Percentiles rank a stretch among this genome's conserved stretches.
These are phyloP conservation scores for Phymanthus crucifer DNA, from an alignment of 92 coral and sea anemone species.

Conservation along the genomic window DNA sequence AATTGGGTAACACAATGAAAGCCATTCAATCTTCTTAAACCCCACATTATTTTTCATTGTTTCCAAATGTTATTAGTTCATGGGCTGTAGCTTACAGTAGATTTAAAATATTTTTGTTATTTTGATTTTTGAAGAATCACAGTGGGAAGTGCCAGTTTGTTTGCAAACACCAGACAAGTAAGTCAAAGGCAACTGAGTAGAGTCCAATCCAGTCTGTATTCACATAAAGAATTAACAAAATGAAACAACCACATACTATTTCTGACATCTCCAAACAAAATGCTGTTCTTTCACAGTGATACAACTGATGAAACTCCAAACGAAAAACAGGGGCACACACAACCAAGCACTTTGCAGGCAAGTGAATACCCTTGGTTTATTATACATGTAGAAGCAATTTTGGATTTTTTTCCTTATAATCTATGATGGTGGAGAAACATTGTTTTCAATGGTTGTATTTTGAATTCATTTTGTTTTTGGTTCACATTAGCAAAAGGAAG, in stretches of 20 bases:
- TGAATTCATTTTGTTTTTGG: neutral
- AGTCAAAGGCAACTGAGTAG: neutral
- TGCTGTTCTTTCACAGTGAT: neutral
- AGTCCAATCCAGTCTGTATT: neutral
- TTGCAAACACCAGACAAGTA: slow-evolving; percentile 23
- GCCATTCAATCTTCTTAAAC: no score
- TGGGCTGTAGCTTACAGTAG: neutral
- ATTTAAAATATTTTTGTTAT: neutral
- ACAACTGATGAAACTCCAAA: neutral
- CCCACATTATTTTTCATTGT: neutral
- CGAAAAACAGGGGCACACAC: neutral
- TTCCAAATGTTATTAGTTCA: neutral
- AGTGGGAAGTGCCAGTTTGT: slow-evolving; percentile 59
- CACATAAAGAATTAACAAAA: neutral
- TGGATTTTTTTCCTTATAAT: neutral
- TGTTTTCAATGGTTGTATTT: neutral
- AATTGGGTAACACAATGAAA: no score
- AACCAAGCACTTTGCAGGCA: neutral
- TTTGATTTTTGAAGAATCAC: slow-evolving; percentile 32
- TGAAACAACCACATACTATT: no score
- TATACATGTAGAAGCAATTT: no score
- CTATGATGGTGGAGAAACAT: no score
- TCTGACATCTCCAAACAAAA: no score
- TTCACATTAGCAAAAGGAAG: neutral
- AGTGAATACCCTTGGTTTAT: neutral